A percentile compares a stretch with the other conserved stretches of the same genome.
Conservation (phyloP, 2,888 invertebrate species). For the Melangyna quadrimaculata region DNA sequence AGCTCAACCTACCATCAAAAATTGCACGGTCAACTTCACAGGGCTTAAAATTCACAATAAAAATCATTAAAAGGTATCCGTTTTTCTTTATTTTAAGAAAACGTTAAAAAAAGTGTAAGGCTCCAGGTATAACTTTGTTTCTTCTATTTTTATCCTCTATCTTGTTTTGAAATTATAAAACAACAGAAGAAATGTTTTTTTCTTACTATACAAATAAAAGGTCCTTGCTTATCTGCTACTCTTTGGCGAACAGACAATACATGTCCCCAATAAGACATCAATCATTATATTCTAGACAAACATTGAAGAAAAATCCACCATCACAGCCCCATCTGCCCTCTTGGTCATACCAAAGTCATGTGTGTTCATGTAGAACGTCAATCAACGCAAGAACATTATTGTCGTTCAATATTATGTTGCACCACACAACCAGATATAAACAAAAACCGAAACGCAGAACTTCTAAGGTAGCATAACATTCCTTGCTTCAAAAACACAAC, state of each 20-base stretch:
- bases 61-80: no score
- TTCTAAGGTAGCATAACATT: conserved; percentile 1
- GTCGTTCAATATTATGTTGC: not conserved
- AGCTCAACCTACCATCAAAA: no score
- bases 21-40: no score
- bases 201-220: no score
- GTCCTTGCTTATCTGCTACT: not conserved
- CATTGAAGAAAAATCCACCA: not conserved
- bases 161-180: no score
- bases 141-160: no score
- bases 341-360: conserved; percentile 40
- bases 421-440: not conserved
- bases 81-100: no score
- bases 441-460: not conserved
- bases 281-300: conserved; percentile 4
- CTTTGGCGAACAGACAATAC: conserved; percentile 6
- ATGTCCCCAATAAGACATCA: conserved; percentile 46
- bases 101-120: no score
- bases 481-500: not conserved
- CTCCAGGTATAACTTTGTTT: no score
- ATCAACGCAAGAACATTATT: conserved; percentile 11
- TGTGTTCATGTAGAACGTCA: conserved; percentile 38
- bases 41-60: no score
- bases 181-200: no score
- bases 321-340: not conserved